Conservation (phyloP, 2,113 vertebrate species). For the Bothrops jararaca region DNA sequence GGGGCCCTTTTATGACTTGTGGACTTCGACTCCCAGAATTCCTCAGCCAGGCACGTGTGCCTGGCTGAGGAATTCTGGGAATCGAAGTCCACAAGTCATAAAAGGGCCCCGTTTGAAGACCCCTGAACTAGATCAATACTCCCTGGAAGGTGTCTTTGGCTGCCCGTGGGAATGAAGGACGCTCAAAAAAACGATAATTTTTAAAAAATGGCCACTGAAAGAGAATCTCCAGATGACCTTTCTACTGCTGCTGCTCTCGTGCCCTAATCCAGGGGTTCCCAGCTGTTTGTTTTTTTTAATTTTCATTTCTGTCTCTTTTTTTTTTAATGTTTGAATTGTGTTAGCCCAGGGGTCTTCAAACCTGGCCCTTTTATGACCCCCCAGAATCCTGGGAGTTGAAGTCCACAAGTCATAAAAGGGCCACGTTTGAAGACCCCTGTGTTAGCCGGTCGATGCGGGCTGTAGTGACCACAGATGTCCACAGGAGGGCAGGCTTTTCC, state of each 20-base stretch:
- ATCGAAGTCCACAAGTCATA: too few species aligned
- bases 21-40: too few species aligned
- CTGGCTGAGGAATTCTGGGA: too few species aligned
- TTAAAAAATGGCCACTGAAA: neutral
- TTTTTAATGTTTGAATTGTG: too few species aligned
- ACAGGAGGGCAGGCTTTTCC: too few species aligned
- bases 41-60: too few species aligned
- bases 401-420: neutral
- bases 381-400: neutral
- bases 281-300: neutral
- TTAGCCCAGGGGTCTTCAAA: neutral
- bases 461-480: too few species aligned
- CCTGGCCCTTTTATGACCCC: neutral
- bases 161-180: neutral
- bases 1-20: too few species aligned
- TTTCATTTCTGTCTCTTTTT: neutral
- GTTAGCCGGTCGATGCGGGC: too few species aligned
- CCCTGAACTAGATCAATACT: neutral
- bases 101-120: neutral
- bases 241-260: too few species aligned
- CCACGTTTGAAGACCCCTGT: neutral
- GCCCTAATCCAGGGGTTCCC: neutral
- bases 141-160: neutral
- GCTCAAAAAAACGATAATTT: neutral
- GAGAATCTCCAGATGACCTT: neutral